Evolutionary conservation across 2,113 vertebrate species (phyloP).

Genomic region (Furnarius figulus): DNA sequence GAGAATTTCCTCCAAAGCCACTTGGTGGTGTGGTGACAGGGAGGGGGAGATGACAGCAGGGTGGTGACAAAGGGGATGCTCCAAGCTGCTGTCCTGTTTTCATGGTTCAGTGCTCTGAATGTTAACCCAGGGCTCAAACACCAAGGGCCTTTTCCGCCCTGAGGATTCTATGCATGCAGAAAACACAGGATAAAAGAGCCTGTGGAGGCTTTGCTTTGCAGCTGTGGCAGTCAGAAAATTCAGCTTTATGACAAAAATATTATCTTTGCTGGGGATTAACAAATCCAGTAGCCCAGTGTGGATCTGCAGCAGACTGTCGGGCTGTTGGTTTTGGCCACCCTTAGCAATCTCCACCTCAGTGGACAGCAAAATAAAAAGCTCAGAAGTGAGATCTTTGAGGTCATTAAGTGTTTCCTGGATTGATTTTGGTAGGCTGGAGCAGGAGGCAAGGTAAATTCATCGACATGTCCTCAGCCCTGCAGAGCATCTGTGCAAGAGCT

Average conservation of each 20-base stretch:
- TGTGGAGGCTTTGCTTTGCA: not conserved
- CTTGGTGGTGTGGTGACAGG: not conserved
- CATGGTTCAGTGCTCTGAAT: not conserved
- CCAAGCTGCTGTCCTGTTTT: not conserved
- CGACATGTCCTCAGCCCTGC: fast-evolving
- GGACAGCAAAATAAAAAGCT: not conserved
- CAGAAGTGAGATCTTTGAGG: not conserved
- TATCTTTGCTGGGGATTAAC: not conserved
- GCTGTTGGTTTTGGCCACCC: not conserved
- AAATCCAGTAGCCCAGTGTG: not conserved
- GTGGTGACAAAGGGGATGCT: not conserved
- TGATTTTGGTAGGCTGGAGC: not conserved
- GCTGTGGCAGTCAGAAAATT: not conserved
- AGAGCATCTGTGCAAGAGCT: not conserved
- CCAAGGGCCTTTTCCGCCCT: not conserved
- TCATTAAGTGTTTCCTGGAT: not conserved
- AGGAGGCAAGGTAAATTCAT: not conserved
- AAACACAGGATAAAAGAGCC: not conserved
- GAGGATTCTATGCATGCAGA: not conserved
- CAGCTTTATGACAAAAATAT: not conserved
- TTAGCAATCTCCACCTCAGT: not conserved
- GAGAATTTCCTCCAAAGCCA: not conserved
- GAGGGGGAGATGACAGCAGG: not conserved
- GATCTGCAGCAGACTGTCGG: not conserved
- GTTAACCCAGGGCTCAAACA: not conserved